These are phyloP conservation scores for Scleropages formosus DNA, from an alignment of 2,797 vertebrate genomes.

Conservation along the genomic window DNA sequence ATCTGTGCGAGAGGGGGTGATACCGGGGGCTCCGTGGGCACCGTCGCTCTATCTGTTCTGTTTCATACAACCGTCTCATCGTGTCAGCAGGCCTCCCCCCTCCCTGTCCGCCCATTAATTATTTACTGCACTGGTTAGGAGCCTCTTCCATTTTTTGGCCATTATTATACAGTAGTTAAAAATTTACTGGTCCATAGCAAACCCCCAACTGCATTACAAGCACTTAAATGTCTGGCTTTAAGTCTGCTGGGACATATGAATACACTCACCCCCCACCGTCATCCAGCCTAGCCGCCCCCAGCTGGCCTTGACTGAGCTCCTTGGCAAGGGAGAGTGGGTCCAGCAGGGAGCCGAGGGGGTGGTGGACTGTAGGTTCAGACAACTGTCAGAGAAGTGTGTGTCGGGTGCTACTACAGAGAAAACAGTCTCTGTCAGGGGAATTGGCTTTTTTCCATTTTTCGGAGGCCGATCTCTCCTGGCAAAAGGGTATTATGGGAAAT, in stretches of 20 bases:
- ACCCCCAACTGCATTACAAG: background rate
- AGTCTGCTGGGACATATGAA: conserved; percentile 1
- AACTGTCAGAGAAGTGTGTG: background rate
- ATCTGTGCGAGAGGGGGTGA: no score
- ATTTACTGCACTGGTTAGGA: background rate
- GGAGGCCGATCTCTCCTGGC: background rate
- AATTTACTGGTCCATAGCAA: conserved; percentile 20
- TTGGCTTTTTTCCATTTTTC: background rate
- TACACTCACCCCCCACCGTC: background rate
- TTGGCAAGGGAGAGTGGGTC: no score
- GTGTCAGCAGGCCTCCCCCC: conserved; percentile 8
- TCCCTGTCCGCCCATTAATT: background rate
- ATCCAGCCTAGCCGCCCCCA: background rate
- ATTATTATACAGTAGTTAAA: conserved; percentile 19
- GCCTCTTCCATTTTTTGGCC: background rate
- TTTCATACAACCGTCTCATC: background rate
- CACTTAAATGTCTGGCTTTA: conserved; percentile 12
- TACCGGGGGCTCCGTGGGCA: no score
- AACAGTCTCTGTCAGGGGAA: background rate
- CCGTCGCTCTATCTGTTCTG: background rate
- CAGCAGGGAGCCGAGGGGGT: background rate
- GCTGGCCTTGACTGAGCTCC: no score
- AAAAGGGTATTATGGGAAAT: conserved; percentile 4
- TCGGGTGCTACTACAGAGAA: background rate
- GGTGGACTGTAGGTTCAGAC: background rate